phyloP scores from a whole-genome alignment of 2,888 invertebrate species.

The Drosophila mettleri region DNA sequence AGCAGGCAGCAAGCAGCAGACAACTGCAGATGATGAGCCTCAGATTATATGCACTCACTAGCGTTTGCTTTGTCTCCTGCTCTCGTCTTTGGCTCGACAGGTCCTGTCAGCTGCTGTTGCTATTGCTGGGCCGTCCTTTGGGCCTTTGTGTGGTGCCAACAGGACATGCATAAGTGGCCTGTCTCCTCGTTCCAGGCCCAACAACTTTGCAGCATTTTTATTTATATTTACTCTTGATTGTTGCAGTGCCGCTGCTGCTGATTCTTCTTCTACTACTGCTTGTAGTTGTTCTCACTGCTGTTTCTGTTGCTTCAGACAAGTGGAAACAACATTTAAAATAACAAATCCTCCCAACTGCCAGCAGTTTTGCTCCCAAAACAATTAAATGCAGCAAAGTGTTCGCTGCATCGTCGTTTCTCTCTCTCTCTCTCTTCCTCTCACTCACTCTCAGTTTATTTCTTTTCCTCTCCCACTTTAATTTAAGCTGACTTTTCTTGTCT shows the following conservation, averaged over 20 bases:
- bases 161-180: constrained; percentile 80
- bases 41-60: constrained; percentile 78
- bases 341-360: constrained; percentile 28
- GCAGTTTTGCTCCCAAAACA: constrained; percentile 54
- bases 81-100: constrained; percentile 52
- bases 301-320: constrained; percentile 49
- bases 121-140: constrained; percentile 23
- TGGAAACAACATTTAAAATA: constrained; percentile 43
- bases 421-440: not conserved
- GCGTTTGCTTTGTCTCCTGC: constrained; percentile 60
- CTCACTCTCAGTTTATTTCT: not conserved
- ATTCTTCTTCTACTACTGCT: constrained; percentile 21
- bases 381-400: constrained; percentile 57
- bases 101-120: constrained; percentile 44
- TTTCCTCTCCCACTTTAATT: not conserved
- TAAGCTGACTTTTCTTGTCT: not conserved
- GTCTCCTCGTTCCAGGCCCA: constrained; percentile 59
- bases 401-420: not conserved
- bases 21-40: constrained; percentile 60
- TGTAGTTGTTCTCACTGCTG: constrained; percentile 35
- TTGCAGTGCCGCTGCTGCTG: constrained; percentile 51
- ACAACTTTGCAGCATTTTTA: constrained; percentile 65
- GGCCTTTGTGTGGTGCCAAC: constrained; percentile 62
- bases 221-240: constrained; percentile 79
- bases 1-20: constrained; percentile 21